Percentiles rank a stretch among this genome's conserved stretches.
These are phyloP conservation scores for Meloe dianella DNA, from an alignment of 2,888 invertebrate species.

Conservation along the genomic window DNA sequence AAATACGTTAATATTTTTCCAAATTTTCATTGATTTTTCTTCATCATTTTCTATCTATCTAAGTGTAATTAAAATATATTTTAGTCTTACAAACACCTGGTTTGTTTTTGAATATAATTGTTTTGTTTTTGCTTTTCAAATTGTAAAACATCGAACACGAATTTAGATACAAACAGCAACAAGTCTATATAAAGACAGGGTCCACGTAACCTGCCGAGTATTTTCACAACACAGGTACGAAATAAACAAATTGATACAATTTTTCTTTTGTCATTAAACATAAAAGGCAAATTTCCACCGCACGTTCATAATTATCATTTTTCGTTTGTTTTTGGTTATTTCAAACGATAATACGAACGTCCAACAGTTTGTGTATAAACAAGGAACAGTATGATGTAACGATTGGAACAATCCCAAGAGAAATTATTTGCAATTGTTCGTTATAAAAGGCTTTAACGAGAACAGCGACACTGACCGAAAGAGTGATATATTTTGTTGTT, in stretches of 20 bases:
- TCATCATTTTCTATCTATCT: slow-evolving; percentile 50
- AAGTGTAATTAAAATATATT: slow-evolving; percentile 57
- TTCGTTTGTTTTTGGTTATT: no score
- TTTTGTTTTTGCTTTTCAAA: slow-evolving; percentile 38
- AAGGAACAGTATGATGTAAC: slow-evolving; percentile 1
- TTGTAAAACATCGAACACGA: slow-evolving; percentile 55
- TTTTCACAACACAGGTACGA: slow-evolving; percentile 50
- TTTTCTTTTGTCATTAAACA: background rate
- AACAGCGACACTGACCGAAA: slow-evolving; percentile 29
- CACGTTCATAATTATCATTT: no score
- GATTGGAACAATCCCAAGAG: slow-evolving; percentile 14
- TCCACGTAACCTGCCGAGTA: slow-evolving; percentile 54
- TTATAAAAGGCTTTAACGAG: slow-evolving; percentile 22
- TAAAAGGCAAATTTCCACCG: background rate
- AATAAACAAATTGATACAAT: slow-evolving; percentile 34
- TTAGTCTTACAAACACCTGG: slow-evolving; percentile 51
- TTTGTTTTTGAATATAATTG: slow-evolving; percentile 28
- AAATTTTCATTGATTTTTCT: background rate
- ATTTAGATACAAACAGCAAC: slow-evolving; percentile 46
- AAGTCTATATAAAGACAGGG: slow-evolving; percentile 48
- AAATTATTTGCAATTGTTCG: slow-evolving; percentile 16
- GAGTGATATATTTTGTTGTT: slow-evolving; percentile 3
- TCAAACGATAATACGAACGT: slow-evolving; percentile 10
- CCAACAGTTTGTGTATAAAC: background rate
- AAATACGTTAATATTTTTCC: slow-evolving; percentile 56